These are phyloP conservation scores for Trachelus tabidus DNA, from an alignment of 2,888 invertebrate genomes.

Conservation along the genomic window DNA sequence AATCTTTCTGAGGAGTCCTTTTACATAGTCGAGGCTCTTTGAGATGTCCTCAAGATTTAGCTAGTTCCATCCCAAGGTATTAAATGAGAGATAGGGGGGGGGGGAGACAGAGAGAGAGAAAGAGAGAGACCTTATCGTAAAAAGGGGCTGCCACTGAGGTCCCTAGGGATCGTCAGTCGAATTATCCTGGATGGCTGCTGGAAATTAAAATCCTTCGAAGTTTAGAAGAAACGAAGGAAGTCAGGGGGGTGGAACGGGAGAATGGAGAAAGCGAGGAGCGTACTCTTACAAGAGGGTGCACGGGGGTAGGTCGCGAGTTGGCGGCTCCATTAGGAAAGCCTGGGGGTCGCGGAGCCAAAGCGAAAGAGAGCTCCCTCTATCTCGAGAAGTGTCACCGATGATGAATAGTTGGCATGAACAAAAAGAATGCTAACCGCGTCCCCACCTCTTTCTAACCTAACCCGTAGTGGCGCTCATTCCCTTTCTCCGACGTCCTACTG, in stretches of 20 bases:
- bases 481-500: neutral
- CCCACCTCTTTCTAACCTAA: conserved; percentile 37
- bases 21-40: neutral
- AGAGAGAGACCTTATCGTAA: neutral
- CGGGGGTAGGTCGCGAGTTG: conserved; percentile 14
- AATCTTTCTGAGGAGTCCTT: neutral
- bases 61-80: no score
- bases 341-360: conserved; percentile 45
- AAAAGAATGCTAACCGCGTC: conserved; percentile 63
- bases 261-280: neutral
- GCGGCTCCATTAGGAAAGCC: conserved; percentile 62
- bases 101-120: no score
- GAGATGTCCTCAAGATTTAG: no score
- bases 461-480: neutral
- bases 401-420: conserved; percentile 67
- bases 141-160: neutral
- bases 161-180: conserved; percentile 8
- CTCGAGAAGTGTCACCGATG: conserved; percentile 66
- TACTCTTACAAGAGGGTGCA: neutral
- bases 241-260: conserved; percentile 16
- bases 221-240: conserved; percentile 19
- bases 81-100: no score
- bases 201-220: conserved; percentile 54
- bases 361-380: conserved; percentile 56
- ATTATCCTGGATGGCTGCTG: conserved; percentile 27